Conservation (phyloP, 2,888 invertebrate genomes). For the Cosmopolites sordidus region DNA sequence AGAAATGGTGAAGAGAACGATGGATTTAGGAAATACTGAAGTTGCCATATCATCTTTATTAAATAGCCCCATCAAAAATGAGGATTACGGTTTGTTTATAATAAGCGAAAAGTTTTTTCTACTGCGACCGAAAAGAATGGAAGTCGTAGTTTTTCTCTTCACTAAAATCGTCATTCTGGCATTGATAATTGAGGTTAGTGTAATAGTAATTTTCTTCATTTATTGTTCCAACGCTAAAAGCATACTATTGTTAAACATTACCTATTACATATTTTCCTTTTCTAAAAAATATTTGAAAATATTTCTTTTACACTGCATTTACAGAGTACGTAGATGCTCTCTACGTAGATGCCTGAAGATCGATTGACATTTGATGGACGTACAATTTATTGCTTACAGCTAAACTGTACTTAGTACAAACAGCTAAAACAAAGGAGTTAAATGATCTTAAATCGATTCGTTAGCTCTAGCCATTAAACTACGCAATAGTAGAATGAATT, state of each 20-base stretch:
- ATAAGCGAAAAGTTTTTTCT: conserved; percentile 38
- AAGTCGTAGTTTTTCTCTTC: conserved; percentile 41
- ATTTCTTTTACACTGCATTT: not conserved
- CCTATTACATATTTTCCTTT: no score
- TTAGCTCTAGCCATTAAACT: no score
- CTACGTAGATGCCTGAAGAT: no score
- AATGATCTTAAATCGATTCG: no score
- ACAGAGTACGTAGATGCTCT: no score
- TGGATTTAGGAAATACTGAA: conserved; percentile 42
- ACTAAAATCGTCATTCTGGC: conserved; percentile 38
- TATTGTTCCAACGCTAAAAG: no score
- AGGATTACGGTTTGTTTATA: conserved; percentile 38
- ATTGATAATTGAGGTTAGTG: not conserved
- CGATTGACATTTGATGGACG: no score
- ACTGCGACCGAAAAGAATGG: conserved; percentile 36
- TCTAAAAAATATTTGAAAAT: not conserved
- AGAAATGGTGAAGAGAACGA: conserved; percentile 36
- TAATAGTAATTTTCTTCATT: not conserved
- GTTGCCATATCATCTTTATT: conserved; percentile 42
- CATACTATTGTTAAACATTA: not conserved
- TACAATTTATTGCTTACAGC: no score
- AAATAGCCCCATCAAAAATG: conserved; percentile 43
- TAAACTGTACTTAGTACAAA: no score
- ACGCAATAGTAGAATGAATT: no score
- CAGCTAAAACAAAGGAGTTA: no score